Base-by-base conservation (phyloP, 2,113 vertebrate genomes). In the Triplophysa siluroides region DNA sequence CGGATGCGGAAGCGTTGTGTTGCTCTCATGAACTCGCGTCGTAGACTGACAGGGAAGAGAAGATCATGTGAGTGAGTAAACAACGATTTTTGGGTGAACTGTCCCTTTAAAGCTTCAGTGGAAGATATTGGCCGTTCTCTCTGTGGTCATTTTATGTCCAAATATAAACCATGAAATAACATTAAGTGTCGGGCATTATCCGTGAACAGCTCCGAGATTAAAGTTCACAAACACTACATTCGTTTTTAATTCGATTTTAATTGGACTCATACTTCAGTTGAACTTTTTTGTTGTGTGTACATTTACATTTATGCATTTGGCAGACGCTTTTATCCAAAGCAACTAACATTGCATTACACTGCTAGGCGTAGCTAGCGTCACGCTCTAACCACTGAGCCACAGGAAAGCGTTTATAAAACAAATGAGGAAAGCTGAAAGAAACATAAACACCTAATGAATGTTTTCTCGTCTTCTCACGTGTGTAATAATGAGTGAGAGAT, bases 111-210 rank as follows among this genome's bases (percentile, higher is more conserved):
- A 26, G 1, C 26, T 26, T 26, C 26, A 26, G 26, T 26, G 26
- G 26, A 26, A 26, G 2, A 26, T 26, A 26, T 26, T 26, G 26
- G 26, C 26, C 26, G 11, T 61, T 76, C 60, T 68, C 83, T 69
- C 68, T 50, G 54, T 67, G 63, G 43, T 83, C 23, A 41, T 80
- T 72, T 86, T 84, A 87, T 81, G 68, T 83, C 76, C 67, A 76
- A 76, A 84, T 63, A 71, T 76, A 81, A 72, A 68, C 47, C 77
- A 82, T 88, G 85, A 86, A 88, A 88, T 87, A 85, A 87, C 85
- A 89, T 82, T 83, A 85, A 79, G 45, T 38, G 8, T 73, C 60
- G 60, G 73, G 62, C 76, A 81, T 78, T 81, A 76, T 83, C 75
- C 52, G 69, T 76, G 68, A 73, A 38, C 70, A 84, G 64, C 79